Conservation (phyloP, 2,888 invertebrate species). For the Hydrotaea diabolus region DNA sequence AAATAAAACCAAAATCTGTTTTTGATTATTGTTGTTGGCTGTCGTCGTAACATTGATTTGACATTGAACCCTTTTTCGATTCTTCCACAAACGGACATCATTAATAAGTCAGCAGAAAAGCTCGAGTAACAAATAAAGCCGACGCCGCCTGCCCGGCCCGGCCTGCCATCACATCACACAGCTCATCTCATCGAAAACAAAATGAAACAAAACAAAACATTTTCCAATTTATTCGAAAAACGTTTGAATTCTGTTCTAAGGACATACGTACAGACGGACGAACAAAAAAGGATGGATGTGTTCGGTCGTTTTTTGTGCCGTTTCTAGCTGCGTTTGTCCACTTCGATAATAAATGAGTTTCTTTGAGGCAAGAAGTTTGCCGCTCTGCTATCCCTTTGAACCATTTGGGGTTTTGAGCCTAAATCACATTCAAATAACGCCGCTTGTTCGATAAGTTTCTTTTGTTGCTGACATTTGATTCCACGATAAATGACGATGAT, state of each 20-base stretch:
- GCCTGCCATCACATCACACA: background rate
- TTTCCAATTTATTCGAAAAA: conserved; percentile 31
- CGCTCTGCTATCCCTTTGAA: background rate
- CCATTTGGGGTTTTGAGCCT: conserved; percentile 21
- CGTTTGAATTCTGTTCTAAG: conserved; percentile 24
- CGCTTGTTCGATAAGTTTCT: conserved; percentile 14
- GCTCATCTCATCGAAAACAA: too few relatives aligned
- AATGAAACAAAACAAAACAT: conserved; percentile 10
- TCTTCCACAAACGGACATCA: background rate
- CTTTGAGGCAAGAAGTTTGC: background rate
- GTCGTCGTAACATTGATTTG: conserved; percentile 30
- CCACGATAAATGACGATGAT: conserved; percentile 39
- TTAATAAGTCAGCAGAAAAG: conserved; percentile 24
- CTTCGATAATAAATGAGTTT: conserved; percentile 36
- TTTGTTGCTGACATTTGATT: conserved; percentile 30
- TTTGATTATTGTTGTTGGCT: conserved; percentile 11
- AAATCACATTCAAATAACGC: conserved; percentile 33
- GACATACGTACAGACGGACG: background rate
- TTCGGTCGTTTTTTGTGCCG: background rate
- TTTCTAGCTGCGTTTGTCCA: background rate
- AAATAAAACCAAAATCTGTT: background rate
- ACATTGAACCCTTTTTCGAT: conserved; percentile 10
- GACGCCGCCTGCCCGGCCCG: background rate
- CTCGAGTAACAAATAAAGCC: conserved; percentile 27
- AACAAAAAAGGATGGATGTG: background rate